Conservation (phyloP, 1,140 invertebrate genomes). For the Sitodiplosis mosellana region DNA sequence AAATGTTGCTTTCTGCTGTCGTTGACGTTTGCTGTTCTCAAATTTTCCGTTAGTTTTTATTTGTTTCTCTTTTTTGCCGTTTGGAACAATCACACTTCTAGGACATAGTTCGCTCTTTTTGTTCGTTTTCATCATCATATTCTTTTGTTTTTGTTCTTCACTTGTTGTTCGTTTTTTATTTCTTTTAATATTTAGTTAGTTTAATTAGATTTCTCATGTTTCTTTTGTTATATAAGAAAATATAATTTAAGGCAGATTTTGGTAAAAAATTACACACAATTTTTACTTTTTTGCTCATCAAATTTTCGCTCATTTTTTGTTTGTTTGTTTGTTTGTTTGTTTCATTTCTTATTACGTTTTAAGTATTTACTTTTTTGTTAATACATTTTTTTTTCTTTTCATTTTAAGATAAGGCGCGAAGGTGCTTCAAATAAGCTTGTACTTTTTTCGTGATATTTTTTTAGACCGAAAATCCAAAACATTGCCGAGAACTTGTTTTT, state of each 20-base stretch:
- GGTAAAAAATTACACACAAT: constrained; percentile 37
- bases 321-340: constrained; percentile 7
- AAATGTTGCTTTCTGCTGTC: too few species aligned
- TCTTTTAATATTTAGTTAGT: too few species aligned
- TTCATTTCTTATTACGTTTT: constrained; percentile 13
- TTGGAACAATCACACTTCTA: not conserved
- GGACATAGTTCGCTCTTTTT: not conserved
- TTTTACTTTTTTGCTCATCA: constrained; percentile 6
- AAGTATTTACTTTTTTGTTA: constrained; percentile 13
- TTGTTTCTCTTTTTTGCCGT: not conserved
- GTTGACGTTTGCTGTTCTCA: too few species aligned
- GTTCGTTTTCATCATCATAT: constrained; percentile 6
- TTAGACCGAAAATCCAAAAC: constrained; percentile 7
- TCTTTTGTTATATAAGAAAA: constrained; percentile 29
- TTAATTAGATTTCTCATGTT: not conserved
- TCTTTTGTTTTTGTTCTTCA: constrained; percentile 7
- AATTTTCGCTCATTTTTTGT: constrained; percentile 5
- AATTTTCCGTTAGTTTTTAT: not conserved
- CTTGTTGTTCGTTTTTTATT: not conserved
- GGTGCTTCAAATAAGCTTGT: constrained; percentile 53
- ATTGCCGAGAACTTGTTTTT: constrained; percentile 6
- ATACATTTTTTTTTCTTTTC: constrained; percentile 24
- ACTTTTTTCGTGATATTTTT: constrained; percentile 46
- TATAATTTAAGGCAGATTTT: constrained; percentile 50
- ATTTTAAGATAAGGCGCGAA: constrained; percentile 49